Conservation (phyloP, 2,797 vertebrate species). For the Mareca strepera region DNA sequence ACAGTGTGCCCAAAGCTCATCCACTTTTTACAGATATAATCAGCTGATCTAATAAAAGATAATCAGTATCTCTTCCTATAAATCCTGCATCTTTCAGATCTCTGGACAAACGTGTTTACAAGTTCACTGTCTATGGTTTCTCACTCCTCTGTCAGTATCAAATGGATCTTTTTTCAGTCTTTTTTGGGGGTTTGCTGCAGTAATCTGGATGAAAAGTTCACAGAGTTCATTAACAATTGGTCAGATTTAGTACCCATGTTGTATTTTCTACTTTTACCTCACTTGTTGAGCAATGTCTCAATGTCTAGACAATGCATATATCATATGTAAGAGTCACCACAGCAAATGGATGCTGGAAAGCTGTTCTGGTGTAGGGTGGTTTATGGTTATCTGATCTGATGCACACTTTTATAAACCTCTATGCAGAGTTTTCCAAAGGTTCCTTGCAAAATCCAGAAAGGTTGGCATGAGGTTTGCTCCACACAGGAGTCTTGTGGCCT, state of each 20-base stretch:
- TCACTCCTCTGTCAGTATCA: not conserved
- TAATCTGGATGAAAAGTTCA: not conserved
- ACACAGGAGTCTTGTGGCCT: not conserved
- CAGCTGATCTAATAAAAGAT: not conserved
- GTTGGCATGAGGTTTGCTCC: not conserved
- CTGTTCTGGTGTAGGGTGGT: not conserved
- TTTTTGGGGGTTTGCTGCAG: not conserved
- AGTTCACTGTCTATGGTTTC: not conserved
- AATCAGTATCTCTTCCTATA: not conserved
- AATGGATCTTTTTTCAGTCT: not conserved
- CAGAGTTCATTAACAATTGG: not conserved
- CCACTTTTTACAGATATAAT: not conserved
- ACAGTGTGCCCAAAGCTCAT: rapidly evolving
- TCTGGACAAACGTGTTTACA: not conserved
- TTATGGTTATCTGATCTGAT: not conserved
- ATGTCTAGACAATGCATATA: not conserved
- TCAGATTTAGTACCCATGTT: not conserved
- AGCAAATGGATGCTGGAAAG: not conserved
- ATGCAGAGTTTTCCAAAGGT: not conserved
- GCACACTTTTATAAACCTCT: not conserved
- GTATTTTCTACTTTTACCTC: not conserved
- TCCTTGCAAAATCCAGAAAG: not conserved
- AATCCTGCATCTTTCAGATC: not conserved
- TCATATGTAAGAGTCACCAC: not conserved
- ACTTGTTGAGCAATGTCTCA: not conserved